A percentile compares a stretch with the other conserved stretches of the same genome.
Evolutionary conservation across 64 coral and sea anemone genomes (phyloP).

Genomic region (Astreopora myriophthalma): DNA sequence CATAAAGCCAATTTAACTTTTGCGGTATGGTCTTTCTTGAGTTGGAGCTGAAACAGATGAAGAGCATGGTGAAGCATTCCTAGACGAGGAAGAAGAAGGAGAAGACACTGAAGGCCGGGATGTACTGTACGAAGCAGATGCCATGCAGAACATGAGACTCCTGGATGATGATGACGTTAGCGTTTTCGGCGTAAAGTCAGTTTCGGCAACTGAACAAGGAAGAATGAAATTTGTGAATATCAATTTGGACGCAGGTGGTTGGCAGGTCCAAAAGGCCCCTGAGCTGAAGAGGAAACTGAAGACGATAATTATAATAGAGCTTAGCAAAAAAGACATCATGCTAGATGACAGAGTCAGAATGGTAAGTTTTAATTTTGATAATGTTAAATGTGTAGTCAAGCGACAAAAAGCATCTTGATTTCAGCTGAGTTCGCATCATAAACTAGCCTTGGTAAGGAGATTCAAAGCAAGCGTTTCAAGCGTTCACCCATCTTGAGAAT

Average conservation of each 20-base stretch:
- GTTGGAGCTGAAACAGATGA: not conserved
- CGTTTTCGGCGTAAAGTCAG: not conserved
- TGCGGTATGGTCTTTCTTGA: not conserved
- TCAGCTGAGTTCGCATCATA: too few species aligned
- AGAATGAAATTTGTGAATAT: not conserved
- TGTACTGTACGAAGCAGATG: slow-evolving; percentile 73
- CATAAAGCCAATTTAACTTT: not conserved
- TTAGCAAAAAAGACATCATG: slow-evolving; percentile 76
- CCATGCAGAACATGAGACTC: slow-evolving; percentile 43
- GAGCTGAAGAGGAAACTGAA: not conserved
- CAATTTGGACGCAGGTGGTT: not conserved
- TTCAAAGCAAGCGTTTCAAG: too few species aligned
- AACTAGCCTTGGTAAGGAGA: too few species aligned
- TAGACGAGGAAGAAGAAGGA: slow-evolving; percentile 6
- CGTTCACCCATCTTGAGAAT: too few species aligned
- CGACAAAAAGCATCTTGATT: too few species aligned
- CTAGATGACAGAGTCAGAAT: slow-evolving; percentile 22
- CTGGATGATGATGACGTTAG: slow-evolving; percentile 70
- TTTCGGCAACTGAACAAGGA: too few species aligned
- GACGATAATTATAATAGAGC: slow-evolving; percentile 12
- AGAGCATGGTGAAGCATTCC: slow-evolving; percentile 1
- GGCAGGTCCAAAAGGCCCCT: slow-evolving; percentile 46
- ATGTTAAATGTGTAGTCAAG: too few species aligned
- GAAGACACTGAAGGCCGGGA: slow-evolving; percentile 42
- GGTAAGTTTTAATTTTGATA: too few species aligned